Evolutionary conservation across 2,888 invertebrate genomes (phyloP).

Genomic region (Catocala fraxini): DNA sequence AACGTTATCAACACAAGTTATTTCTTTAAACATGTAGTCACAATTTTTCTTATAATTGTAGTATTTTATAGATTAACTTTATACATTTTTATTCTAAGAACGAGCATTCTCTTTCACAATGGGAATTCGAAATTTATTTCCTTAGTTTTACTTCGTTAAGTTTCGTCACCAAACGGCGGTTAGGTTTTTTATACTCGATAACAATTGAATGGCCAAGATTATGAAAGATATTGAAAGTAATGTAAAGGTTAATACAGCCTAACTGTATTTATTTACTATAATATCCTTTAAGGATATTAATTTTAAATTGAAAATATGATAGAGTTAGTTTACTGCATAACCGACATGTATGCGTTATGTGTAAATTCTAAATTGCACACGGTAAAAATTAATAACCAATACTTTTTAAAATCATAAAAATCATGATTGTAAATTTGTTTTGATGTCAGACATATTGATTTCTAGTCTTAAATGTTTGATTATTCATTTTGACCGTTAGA

Average conservation of each 20-base stretch:
- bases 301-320: slow-evolving; percentile 9
- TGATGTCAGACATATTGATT: too few relatives aligned
- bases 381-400: too few relatives aligned
- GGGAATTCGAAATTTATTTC: neutral
- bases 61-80: too few relatives aligned
- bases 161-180: neutral
- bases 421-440: too few relatives aligned
- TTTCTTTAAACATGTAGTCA: slow-evolving; percentile 3
- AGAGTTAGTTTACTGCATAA: too few relatives aligned
- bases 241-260: slow-evolving; percentile 4
- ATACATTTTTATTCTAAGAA: slow-evolving; percentile 8
- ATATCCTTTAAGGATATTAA: neutral
- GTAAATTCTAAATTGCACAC: too few relatives aligned
- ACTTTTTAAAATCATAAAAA: too few relatives aligned
- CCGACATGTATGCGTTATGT: too few relatives aligned
- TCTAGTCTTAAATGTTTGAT: too few relatives aligned
- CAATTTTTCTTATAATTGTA: too few relatives aligned
- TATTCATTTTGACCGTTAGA: too few relatives aligned
- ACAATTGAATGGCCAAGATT: slow-evolving; percentile 10
- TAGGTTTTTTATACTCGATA: neutral
- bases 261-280: neutral
- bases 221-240: neutral
- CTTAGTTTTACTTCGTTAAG: neutral
- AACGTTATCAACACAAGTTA: neutral
- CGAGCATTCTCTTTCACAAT: slow-evolving; percentile 9